Conservation (phyloP, 2,797 vertebrate genomes). For the Acipenser oxyrinchus region DNA sequence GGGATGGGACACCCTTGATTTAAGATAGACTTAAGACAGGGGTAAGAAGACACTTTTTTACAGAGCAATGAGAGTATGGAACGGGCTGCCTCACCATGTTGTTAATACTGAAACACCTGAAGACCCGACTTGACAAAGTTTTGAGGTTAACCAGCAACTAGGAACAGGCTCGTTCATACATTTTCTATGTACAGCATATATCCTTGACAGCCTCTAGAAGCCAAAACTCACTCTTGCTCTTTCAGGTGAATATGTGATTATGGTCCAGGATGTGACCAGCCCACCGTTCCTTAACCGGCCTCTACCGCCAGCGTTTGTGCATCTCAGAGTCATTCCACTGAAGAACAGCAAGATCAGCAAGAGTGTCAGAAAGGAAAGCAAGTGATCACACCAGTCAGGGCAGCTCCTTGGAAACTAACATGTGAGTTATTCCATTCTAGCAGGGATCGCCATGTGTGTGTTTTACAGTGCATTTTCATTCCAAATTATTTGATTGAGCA, state of each 20-base stretch:
- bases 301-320: conserved; percentile 39
- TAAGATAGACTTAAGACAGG: too few species aligned
- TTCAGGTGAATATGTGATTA: conserved; percentile 43
- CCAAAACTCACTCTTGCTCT: background rate
- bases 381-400: conserved; percentile 3
- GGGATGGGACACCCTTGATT: too few species aligned
- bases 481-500: too few species aligned
- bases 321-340: conserved; percentile 31
- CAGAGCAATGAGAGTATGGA: too few species aligned
- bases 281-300: conserved; percentile 41
- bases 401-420: background rate
- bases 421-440: background rate
- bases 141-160: too few species aligned
- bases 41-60: too few species aligned
- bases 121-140: too few species aligned
- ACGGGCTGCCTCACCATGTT: too few species aligned
- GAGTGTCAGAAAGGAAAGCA: conserved; percentile 9
- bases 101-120: too few species aligned
- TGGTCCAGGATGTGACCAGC: conserved; percentile 37
- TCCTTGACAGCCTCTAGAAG: background rate
- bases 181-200: background rate
- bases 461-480: too few species aligned
- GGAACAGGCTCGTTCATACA: background rate
- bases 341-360: conserved; percentile 2
- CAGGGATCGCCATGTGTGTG: background rate